Evolutionary conservation across 1,140 invertebrate species (phyloP).

Genomic region (Samia ricini): DNA sequence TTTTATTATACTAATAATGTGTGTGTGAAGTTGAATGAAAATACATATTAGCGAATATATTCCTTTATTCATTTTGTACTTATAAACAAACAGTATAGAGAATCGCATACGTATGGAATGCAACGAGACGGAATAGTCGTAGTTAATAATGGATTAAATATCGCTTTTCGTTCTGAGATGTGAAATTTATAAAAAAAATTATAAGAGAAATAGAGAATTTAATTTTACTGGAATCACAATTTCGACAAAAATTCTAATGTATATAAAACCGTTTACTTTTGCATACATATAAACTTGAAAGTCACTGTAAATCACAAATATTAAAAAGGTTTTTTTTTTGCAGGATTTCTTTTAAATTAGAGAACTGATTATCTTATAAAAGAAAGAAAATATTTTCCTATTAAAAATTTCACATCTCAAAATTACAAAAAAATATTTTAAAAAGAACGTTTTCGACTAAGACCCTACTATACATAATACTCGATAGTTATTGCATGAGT

Average conservation of each 20-base stretch:
- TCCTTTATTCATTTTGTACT: slow-evolving; percentile 68
- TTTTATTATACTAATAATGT: too few species aligned
- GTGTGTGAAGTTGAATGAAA: slow-evolving; percentile 24
- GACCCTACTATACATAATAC: not conserved
- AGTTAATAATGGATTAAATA: slow-evolving; percentile 48
- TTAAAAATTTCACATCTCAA: not conserved
- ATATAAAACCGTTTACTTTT: too few species aligned
- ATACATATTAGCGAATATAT: slow-evolving; percentile 45
- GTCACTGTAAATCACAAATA: too few species aligned
- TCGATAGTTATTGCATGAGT: slow-evolving; percentile 65
- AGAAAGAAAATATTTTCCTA: too few species aligned
- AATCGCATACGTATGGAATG: slow-evolving; percentile 50
- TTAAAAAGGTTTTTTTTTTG: too few species aligned
- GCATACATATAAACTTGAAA: too few species aligned
- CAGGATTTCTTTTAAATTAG: too few species aligned
- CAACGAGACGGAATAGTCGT: slow-evolving; percentile 54
- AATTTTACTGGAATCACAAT: too few species aligned
- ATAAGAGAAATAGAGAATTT: not conserved
- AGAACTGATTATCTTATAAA: too few species aligned
- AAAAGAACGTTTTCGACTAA: not conserved
- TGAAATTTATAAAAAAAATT: slow-evolving; percentile 23
- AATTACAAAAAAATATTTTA: not conserved
- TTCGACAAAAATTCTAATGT: too few species aligned
- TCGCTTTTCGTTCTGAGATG: not conserved
- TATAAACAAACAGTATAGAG: slow-evolving; percentile 42